Base-by-base conservation (phyloP, 2,888 invertebrate genomes). In the Caenorhabditis sp. region DNA sequence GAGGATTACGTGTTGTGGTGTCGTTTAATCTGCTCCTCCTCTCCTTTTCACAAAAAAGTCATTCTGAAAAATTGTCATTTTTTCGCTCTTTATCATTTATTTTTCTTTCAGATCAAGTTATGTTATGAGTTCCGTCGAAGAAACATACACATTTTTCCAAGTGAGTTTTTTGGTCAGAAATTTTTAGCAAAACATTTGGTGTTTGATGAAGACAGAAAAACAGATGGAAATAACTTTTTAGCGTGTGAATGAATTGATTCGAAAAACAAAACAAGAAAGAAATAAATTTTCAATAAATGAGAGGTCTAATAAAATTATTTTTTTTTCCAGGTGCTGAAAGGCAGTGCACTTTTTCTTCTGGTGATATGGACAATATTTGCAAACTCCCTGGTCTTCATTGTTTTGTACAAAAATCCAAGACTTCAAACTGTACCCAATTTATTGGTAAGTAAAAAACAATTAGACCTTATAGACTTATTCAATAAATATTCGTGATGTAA, bases 381-480 rank as follows among this genome's bases (percentile, higher is more conserved):
- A 36, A 87, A 87, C 73, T 81, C 83, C 3, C 76, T 87, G 25
- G 87, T 87, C 7, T 88, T 87, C 69, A 82, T 87, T 26, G 87
- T 87, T 12, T 80, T 87, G 14, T 86, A 87, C 77, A 87, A 88
- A 68, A 88, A 87, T 57, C 87, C 88, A 23, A 70, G 87, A 7
- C 77, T 87, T 21, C 87, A 87, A 72, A 87, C 88, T 14, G 89
- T 90, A 21, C 90, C 89, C 53, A 90, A 90, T 77, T 84, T 89
- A 23, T 87, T 90, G 83, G 89, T 85, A 65, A 71, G 72, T 53
- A 23, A 58, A 17, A 36, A 1, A 17, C 38, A 10, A 7, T 43
- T 7, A 20, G n/a, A n/a, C n/a, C n/a, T n/a, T n/a, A n/a, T n/a
- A n/a, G n/a, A n/a, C n/a, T n/a, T n/a, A n/a, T n/a, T n/a, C n/a